These are phyloP conservation scores for Porites cylindrica DNA, from an alignment of 92 coral and sea anemone species.

Conservation along the genomic window DNA sequence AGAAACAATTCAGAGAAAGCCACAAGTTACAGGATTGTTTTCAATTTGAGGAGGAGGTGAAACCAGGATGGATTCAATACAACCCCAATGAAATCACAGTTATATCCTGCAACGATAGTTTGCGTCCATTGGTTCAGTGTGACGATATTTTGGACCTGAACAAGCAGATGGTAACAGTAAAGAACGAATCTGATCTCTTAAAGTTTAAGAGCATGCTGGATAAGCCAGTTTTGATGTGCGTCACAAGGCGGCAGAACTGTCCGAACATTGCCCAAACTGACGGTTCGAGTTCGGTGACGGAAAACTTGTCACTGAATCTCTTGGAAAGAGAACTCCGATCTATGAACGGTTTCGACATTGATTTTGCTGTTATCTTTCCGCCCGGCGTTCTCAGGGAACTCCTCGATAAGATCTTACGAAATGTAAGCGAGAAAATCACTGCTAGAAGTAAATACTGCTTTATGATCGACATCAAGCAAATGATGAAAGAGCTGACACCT, in stretches of 20 bases:
- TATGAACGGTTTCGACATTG: conserved; percentile 26
- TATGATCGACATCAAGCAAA: conserved; percentile 25
- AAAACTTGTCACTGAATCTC: neutral
- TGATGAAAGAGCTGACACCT: conserved; percentile 12
- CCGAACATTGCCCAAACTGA: neutral
- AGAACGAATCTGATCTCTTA: neutral
- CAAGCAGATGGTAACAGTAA: conserved; percentile 25
- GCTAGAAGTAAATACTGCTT: neutral
- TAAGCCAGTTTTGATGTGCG: conserved; percentile 27
- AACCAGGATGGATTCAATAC: conserved; percentile 32
- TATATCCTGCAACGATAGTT: conserved; percentile 16
- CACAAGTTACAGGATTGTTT: conserved; percentile 23
- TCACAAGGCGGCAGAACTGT: conserved; percentile 22
- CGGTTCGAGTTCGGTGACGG: neutral
- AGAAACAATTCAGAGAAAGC: neutral
- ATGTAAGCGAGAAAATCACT: neutral
- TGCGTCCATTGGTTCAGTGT: neutral
- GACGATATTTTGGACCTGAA: neutral
- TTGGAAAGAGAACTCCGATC: neutral
- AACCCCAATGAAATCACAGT: conserved; percentile 23
- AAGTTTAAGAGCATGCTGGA: neutral
- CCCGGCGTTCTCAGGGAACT: neutral
- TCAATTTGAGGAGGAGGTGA: neutral
- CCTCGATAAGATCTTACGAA: neutral
- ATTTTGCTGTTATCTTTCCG: conserved; percentile 31